Base-by-base conservation (phyloP, 2,113 vertebrate species). In the Microcebus murinus region DNA sequence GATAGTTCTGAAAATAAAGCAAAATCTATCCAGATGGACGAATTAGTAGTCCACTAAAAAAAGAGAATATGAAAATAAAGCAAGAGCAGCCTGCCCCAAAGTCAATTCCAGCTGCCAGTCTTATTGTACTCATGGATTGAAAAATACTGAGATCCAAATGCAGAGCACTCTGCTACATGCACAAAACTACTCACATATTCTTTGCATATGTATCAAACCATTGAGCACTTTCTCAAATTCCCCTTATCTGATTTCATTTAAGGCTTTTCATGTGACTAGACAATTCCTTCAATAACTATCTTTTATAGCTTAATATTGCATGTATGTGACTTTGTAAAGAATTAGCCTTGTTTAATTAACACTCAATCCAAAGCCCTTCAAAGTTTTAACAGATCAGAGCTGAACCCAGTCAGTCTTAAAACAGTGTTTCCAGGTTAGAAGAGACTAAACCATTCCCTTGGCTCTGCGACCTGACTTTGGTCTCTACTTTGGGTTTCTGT, bases 291-390 rank as follows among this genome's bases (percentile, higher is more conserved):
- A 86, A 15, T n/a, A 93, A 73, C 25, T 61, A 8, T 77, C 18
- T 91, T 89, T 95, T 74, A 39, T 86, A 90, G 68, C 0, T 82
- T 92, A 85, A 68, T 95, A 50, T 39, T 74, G 14, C 45, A 18
- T 52, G 42, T 55, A 11, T 50, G 13, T 89, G 39, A 29, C 59
- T 94, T 93, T 87, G 82, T 94, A 70, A 79, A 52, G 52, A 96
- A 85, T 87, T 76, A 70, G 9, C 15, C 23, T 97, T 96, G 29
- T 81, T 83, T 50, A 76, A 34, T 87, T 89, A 93, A 59, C 39
- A 83, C 7, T 82, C 39, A 89, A 27, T 34, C 89, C 36, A 86
- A 89, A 94, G 48, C 27, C 11, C 50, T 79, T 50, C 50, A 42
- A 52, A 70, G 42, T 86, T 93, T 70, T 74, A 82, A 63, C 27